phyloP scores from a whole-genome alignment of 2,113 vertebrate genomes.

The Colossoma macropomum region DNA sequence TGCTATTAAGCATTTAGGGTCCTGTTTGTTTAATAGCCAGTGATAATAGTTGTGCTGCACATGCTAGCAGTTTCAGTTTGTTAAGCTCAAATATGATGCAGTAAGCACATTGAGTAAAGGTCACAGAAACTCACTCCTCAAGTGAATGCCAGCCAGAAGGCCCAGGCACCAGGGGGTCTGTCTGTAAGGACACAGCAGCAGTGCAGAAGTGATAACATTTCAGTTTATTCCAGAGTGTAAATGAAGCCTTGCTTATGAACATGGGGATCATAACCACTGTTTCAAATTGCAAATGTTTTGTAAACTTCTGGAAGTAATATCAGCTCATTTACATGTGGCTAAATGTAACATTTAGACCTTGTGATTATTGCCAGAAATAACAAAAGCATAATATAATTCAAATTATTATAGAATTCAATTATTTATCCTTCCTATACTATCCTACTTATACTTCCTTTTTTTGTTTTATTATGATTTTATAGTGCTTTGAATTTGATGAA shows the following conservation, averaged over 20 bases:
- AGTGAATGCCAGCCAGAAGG: constrained; percentile 10
- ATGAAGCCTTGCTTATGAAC: background rate
- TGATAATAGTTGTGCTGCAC: constrained; percentile 14
- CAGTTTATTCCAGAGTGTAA: constrained; percentile 21
- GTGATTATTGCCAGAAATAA: too few species aligned
- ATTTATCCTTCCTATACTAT: too few species aligned
- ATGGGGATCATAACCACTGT: background rate
- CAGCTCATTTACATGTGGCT: too few species aligned
- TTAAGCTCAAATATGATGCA: constrained; percentile 4
- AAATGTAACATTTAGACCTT: too few species aligned
- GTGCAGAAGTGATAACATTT: constrained; percentile 35
- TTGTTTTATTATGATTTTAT: too few species aligned
- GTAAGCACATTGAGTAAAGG: constrained; percentile 32
- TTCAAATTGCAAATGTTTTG: background rate
- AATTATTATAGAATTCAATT: too few species aligned
- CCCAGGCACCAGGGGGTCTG: background rate
- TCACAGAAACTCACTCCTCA: constrained; percentile 40
- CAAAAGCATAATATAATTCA: too few species aligned
- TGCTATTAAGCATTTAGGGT: background rate
- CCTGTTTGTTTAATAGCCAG: background rate
- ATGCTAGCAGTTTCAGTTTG: constrained; percentile 2
- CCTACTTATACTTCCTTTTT: too few species aligned
- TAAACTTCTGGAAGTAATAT: too few species aligned
- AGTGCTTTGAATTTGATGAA: too few species aligned
- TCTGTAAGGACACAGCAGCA: background rate